Evolutionary conservation across 2,113 vertebrate species (phyloP).

Genomic region (Sus scrofa): T2T-Sscrofa CM000827.6:50712001-50712500

Average conservation of each 20-base stretch:
- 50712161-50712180: slow-evolving; percentile 5
- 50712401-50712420: neutral
- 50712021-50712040: neutral
- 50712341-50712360: neutral
- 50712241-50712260: neutral
- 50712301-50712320: neutral
- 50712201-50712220: neutral
- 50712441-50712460: neutral
- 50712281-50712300: too few species aligned
- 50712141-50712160: slow-evolving; percentile 11
- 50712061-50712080: neutral
- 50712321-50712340: neutral
- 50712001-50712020: neutral
- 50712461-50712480: neutral
- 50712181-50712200: slow-evolving; percentile 1
- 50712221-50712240: neutral
- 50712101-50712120: neutral
- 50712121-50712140: neutral
- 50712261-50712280: neutral
- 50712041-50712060: slow-evolving; percentile 6
- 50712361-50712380: neutral
- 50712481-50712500: neutral
- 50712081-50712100: slow-evolving; percentile 6
- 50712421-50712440: neutral
- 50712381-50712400: neutral